Evolutionary conservation across 2,113 vertebrate species (phyloP).

Genomic region (Aldabrachelys gigantea): DNA sequence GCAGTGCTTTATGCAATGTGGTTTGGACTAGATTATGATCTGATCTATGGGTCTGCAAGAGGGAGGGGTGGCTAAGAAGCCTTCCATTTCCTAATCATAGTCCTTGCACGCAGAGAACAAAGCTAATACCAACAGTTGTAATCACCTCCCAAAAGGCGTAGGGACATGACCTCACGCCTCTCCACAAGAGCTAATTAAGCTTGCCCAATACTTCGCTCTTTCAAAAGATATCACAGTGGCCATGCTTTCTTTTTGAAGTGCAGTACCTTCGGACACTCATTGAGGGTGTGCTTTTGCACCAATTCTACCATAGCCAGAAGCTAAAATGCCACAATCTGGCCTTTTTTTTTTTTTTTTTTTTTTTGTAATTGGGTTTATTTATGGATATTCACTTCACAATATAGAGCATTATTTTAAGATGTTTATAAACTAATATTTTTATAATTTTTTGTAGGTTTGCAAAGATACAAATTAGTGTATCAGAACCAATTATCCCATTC

Average conservation of each 20-base stretch:
- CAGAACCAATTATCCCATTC: conserved; percentile 95
- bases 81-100: neutral
- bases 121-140: neutral
- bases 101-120: neutral
- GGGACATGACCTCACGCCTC: rapidly evolving
- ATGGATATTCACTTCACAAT: neutral
- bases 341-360: neutral
- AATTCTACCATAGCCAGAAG: neutral
- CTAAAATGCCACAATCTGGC: conserved; percentile 18
- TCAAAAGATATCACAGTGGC: neutral
- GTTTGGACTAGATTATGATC: neutral
- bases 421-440: neutral
- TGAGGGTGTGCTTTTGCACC: neutral
- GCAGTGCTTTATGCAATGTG: neutral
- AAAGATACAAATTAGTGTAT: conserved; percentile 92
- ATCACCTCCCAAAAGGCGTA: neutral
- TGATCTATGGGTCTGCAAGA: neutral
- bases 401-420: neutral
- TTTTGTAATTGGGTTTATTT: conserved; percentile 18
- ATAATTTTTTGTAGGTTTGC: conserved; percentile 87
- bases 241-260: conserved; percentile 3
- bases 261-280: neutral
- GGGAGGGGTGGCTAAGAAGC: neutral
- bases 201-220: neutral
- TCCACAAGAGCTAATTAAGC: neutral